Evolutionary conservation across 2,888 invertebrate species (phyloP), one percentile per base, ranked within the genome.

Genomic region (Zygothrica quintamaculata): DNA sequence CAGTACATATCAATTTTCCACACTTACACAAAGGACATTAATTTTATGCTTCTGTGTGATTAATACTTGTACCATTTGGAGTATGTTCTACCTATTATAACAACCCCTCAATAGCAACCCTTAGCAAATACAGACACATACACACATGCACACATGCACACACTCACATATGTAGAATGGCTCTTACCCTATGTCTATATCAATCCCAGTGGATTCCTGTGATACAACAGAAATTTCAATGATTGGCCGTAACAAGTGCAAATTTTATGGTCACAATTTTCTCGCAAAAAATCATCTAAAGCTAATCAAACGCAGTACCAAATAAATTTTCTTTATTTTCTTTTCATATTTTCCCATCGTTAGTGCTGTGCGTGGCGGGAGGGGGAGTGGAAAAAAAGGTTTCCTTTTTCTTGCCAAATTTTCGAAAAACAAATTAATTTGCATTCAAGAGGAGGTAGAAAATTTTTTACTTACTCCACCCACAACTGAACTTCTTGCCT

Each of bases 401-500:
- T 67, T 56, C 18, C 18, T 5, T 22, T 5, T 22, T 22, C 18
- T 81, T 76, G 81, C 58, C 81, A 81, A 84, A 81, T 81, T 78
- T 76, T 71, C 84, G 59, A 76, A 77, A 77, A 84, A 80, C 81
- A 81, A 78, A 81, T 84, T 81, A 81, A 81, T 81, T 84, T 48
- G 71, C 68, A 84, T 71, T 81, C 84, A 80, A 64, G 51, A 62
- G 42, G 65, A 71, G 65, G 64, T 72, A 69, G 34, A 22, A 22
- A 22, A 5, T 22, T n/a, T 3, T 22, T 22, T 22, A 22, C 18
- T 22, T 22, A 22, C 18, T 22, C 18, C 18, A 22, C 18, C 18
- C 18, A 22, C 26, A 16, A 26, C 12, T 9, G 13, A 16, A 22
- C 4, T 26, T 29, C 29, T 9, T 9, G n/a, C 2, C 5, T 29